These are phyloP conservation scores for Chaetorhynchus papuensis DNA, from an alignment of 2,113 vertebrate genomes.

Conservation along the genomic window DNA sequence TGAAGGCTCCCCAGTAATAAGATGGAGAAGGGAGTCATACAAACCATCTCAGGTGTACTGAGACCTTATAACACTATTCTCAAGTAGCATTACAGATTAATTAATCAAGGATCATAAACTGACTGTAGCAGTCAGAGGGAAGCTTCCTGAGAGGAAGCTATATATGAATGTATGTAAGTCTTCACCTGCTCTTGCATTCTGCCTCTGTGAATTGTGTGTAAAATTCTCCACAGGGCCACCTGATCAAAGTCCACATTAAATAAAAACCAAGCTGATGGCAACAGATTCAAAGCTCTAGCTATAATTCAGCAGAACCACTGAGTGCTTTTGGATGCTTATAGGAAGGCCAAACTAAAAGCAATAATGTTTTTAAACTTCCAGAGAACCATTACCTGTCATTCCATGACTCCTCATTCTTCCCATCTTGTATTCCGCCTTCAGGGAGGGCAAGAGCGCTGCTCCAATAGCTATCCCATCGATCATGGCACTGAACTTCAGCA, in stretches of 20 bases:
- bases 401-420: conserved; percentile 96
- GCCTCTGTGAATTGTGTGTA: background rate
- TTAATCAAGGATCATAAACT: background rate
- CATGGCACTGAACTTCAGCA: conserved; percentile 98
- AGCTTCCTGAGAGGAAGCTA: background rate
- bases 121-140: background rate
- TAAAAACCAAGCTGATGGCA: background rate
- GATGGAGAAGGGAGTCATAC: background rate
- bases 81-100: background rate
- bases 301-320: rapidly evolving
- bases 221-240: background rate
- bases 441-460: conserved; percentile 91
- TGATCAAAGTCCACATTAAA: background rate
- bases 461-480: conserved; percentile 96
- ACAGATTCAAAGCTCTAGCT: background rate
- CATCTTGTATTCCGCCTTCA: conserved; percentile 98
- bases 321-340: background rate
- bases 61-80: background rate
- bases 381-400: conserved; percentile 82
- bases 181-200: background rate
- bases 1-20: background rate
- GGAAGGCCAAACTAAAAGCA: background rate
- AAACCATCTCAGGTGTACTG: background rate
- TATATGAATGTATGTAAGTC: background rate
- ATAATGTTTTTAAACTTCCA: background rate